Base-by-base conservation (phyloP, 1,140 invertebrate genomes). In the Saccostrea glomerata region DNA sequence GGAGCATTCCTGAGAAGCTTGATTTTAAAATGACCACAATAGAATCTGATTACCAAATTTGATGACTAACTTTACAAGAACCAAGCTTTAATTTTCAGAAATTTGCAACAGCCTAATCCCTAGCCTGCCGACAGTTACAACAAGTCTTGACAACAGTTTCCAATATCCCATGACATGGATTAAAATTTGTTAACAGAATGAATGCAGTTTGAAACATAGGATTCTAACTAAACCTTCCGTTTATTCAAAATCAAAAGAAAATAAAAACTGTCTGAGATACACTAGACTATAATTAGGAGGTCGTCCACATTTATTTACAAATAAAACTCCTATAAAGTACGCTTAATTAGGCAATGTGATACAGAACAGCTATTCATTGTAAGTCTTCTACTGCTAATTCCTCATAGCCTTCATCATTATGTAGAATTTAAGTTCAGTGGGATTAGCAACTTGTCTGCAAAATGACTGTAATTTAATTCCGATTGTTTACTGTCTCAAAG, bases 291-390 rank as follows among this genome's bases (percentile, higher is more conserved):
- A 83, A 87, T 87, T n/a, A 58, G 82, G 73, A 84, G 17, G 25
- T 83, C 40, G 56, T 84, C 40, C 63, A 36, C n/a, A 56, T 83
- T 87, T 87, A 84, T 82, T 83, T 66, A 30, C 77, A 23, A 83
- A 25, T 87, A 84, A 87, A 87, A 84, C 2, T 7, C 36, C 56
- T 9, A 87, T 87, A 87, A 87, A 87, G 40, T 63, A 20, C 13
- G 47, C 13, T 17, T 84, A 87, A 87, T 84, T 83, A 54, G 30
- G 82, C 23, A 25, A 84, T 54, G 25, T 55, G 86, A 73, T 82
- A 87, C 54, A 87, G 70, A 77, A 77, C 70, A 77, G 25, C 25
- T 77, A 77, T 77, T 77, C 70, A 12, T 17, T 36, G 7, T 77
- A 40, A 77, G 70, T 77, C 70, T 77, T 77, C 70, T 30, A 77